These are phyloP conservation scores for Asteroscopus sphinx DNA, from an alignment of 2,888 invertebrate genomes.

Conservation along the genomic window DNA sequence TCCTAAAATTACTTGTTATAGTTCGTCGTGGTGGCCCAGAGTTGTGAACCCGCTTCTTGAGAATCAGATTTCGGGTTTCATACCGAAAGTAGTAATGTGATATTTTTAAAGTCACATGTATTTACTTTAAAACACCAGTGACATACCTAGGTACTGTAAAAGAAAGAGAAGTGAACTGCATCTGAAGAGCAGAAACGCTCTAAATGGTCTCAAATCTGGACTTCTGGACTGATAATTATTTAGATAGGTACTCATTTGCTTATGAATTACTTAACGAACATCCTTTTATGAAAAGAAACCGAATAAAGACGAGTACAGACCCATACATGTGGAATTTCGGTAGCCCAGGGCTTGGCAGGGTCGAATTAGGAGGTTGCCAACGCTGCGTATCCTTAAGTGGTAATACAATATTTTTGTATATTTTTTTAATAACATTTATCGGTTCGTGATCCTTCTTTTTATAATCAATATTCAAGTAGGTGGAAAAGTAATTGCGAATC, in stretches of 20 bases:
- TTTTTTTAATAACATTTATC: constrained; percentile 40
- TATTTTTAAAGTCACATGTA: too few relatives aligned
- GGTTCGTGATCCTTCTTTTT: constrained; percentile 14
- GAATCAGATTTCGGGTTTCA: too few relatives aligned
- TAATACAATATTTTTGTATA: constrained; percentile 38
- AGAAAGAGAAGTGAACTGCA: too few relatives aligned
- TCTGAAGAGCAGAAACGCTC: too few relatives aligned
- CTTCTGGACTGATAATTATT: too few relatives aligned
- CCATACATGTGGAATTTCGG: constrained; percentile 79
- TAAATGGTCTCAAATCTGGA: too few relatives aligned
- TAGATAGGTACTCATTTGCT: constrained; percentile 48
- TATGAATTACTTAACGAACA: constrained; percentile 53
- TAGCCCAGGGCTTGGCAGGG: constrained; percentile 80
- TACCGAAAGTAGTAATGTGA: too few relatives aligned
- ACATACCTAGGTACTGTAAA: too few relatives aligned
- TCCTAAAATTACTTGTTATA: constrained; percentile 51
- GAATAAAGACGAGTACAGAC: constrained; percentile 70
- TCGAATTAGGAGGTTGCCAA: constrained; percentile 63
- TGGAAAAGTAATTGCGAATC: background rate
- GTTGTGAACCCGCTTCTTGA: too few relatives aligned
- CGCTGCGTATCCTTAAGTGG: constrained; percentile 50
- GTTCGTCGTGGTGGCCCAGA: too few relatives aligned
- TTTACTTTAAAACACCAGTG: too few relatives aligned
- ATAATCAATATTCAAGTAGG: background rate
- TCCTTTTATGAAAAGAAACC: constrained; percentile 57